phyloP scores from a whole-genome alignment of 2,888 invertebrate species.

The Anodontia alba region DNA sequence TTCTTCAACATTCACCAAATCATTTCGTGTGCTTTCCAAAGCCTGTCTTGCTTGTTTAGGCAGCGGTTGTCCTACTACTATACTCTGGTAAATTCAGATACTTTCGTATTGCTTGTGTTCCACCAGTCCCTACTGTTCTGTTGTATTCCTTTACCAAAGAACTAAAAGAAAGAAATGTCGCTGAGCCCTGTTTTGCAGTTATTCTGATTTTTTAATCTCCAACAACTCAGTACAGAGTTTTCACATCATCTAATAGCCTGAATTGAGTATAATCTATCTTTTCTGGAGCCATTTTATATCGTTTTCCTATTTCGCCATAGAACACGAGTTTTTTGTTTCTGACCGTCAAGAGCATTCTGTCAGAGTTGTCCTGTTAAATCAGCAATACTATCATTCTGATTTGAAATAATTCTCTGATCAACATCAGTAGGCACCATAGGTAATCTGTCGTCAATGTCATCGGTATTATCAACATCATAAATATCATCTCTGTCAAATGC shows the following conservation, averaged over 20 bases:
- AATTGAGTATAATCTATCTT: neutral
- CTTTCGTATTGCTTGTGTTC: neutral
- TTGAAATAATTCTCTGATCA: neutral
- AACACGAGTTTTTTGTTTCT: neutral
- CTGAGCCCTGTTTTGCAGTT: neutral
- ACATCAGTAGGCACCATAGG: neutral
- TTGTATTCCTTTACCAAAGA: neutral
- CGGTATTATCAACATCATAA: neutral
- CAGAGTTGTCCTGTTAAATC: neutral
- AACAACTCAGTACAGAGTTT: neutral
- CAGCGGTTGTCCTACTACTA: neutral
- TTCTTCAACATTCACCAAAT: too few relatives aligned
- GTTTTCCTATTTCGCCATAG: neutral
- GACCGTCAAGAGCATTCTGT: neutral
- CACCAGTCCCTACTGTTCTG: neutral
- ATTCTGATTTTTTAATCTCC: neutral
- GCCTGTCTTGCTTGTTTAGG: too few relatives aligned
- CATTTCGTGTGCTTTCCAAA: too few relatives aligned
- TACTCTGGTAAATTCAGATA: neutral
- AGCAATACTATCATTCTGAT: neutral
- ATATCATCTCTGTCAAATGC: constrained; percentile 41
- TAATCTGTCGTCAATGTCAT: neutral
- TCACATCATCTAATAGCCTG: neutral
- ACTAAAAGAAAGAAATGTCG: neutral
- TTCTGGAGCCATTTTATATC: neutral